phyloP scores from a whole-genome alignment of 2,888 invertebrate genomes.

The Eudemis profundana region DNA sequence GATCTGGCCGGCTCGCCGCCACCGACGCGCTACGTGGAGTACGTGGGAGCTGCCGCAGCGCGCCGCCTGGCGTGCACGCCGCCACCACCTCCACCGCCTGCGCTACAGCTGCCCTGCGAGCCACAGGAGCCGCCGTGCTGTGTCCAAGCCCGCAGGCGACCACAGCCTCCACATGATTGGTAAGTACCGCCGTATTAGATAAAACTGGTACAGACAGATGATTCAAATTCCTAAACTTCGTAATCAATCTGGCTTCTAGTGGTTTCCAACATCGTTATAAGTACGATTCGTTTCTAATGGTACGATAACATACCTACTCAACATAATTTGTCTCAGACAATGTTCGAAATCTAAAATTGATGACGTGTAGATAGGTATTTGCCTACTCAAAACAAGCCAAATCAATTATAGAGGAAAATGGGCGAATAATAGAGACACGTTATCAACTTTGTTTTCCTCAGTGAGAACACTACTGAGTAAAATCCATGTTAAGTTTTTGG shows the following conservation, averaged over 20 bases:
- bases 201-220: background rate
- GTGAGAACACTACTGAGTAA: background rate
- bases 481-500: background rate
- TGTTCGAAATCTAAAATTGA: background rate
- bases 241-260: too few species aligned
- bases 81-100: slow-evolving; percentile 80
- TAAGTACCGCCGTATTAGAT: slow-evolving; percentile 68
- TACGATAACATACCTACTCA: too few species aligned
- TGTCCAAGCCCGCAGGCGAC: slow-evolving; percentile 83
- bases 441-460: background rate
- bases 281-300: too few species aligned
- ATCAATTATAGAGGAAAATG: too few species aligned
- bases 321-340: too few species aligned
- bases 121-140: slow-evolving; percentile 84
- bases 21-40: slow-evolving; percentile 85
- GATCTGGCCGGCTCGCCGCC: slow-evolving; percentile 77
- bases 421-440: too few species aligned
- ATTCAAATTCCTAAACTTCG: too few species aligned
- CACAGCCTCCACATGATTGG: slow-evolving; percentile 86
- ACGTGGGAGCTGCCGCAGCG: slow-evolving; percentile 87
- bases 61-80: slow-evolving; percentile 84
- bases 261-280: too few species aligned
- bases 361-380: too few species aligned
- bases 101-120: slow-evolving; percentile 79
- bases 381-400: too few species aligned